A percentile compares a stretch with the other conserved stretches of the same genome.
Conservation (phyloP, 2,888 invertebrate species). For the Resseliella maxima region DNA sequence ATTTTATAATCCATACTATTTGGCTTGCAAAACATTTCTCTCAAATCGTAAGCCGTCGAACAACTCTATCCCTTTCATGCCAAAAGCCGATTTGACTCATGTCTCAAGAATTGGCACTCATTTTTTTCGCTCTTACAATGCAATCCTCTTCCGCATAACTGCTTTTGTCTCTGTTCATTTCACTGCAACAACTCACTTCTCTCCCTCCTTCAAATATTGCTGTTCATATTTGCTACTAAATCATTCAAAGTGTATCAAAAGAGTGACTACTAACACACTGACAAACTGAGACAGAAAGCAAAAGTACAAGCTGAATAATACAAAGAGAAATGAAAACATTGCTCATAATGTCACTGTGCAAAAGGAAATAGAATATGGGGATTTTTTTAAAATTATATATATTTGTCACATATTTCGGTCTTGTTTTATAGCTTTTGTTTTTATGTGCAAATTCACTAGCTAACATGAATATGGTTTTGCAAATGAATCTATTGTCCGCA, state of each 20-base stretch:
- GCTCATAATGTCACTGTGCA: constrained; percentile 44
- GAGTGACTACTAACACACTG: constrained; percentile 30
- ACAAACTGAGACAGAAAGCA: not conserved
- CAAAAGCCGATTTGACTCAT: not conserved
- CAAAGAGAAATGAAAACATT: not conserved
- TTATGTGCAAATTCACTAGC: not conserved
- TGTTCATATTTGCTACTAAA: constrained; percentile 18
- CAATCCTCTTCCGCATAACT: not conserved
- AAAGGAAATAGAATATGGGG: not conserved
- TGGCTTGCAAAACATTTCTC: not conserved
- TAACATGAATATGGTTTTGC: not conserved
- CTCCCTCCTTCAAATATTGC: not conserved
- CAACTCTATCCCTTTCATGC: not conserved
- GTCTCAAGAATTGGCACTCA: constrained; percentile 35
- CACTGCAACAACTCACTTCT: not conserved
- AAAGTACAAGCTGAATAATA: not conserved
- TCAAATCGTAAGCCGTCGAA: not conserved
- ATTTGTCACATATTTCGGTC: not conserved
- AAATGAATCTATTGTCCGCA: not conserved
- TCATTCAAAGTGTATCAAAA: constrained; percentile 38
- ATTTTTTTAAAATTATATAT: not conserved
- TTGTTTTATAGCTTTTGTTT: not conserved
- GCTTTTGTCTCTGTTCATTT: not conserved
- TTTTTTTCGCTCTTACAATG: not conserved
- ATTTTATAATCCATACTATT: not conserved